Conservation (phyloP, 2,888 invertebrate genomes). For the Ectemnius continuus region DNA sequence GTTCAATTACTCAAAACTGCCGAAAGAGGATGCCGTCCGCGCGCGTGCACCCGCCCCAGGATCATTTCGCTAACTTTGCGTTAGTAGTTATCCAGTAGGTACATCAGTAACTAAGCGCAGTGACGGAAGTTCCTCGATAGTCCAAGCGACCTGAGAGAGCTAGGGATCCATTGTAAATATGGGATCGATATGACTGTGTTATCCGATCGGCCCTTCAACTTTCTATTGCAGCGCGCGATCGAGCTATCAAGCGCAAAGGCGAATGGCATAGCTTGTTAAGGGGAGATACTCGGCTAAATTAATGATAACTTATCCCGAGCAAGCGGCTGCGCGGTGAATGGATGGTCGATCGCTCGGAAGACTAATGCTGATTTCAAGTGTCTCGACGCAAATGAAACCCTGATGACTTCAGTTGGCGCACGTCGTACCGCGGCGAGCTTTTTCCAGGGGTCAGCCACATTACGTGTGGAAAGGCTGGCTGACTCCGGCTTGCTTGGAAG, state of each 20-base stretch:
- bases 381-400: conserved; percentile 1
- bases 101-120: conserved; percentile 1
- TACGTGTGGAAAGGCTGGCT: background rate
- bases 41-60: conserved; percentile 17
- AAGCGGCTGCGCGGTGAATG: background rate
- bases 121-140: conserved; percentile 40
- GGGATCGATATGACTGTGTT: conserved; percentile 20
- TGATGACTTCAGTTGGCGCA: background rate
- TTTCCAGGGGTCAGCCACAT: background rate
- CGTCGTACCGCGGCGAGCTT: background rate
- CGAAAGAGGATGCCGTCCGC: conserved; percentile 43
- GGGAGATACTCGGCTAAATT: background rate
- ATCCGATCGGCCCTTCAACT: background rate
- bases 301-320: background rate
- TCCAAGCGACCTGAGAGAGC: conserved; percentile 23
- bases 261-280: conserved; percentile 1
- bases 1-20: conserved; percentile 67
- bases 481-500: background rate
- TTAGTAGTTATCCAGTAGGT: conserved; percentile 9
- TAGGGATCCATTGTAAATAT: conserved; percentile 27
- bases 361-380: background rate
- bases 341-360: background rate
- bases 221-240: background rate
- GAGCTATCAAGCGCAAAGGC: too few relatives aligned
- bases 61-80: conserved; percentile 46